phyloP scores from a whole-genome alignment of 2,888 invertebrate genomes.

The Hirtodrosophila trivittata region DNA sequence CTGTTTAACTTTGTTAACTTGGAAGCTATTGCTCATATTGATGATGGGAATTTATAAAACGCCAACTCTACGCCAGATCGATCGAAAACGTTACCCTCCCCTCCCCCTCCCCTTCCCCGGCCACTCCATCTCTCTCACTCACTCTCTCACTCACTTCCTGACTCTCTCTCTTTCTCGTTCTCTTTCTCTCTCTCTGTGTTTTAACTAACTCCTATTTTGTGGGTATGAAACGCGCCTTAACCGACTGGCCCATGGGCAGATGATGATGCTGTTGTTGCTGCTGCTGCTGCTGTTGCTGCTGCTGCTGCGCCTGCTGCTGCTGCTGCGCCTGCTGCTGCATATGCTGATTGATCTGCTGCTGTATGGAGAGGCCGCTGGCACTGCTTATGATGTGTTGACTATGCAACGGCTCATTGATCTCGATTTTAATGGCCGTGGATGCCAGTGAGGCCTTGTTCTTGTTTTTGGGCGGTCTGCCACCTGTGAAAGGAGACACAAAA shows the following conservation, averaged over 20 bases:
- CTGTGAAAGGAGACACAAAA: constrained; percentile 51
- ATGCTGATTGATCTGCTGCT: constrained; percentile 82
- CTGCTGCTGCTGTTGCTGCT: constrained; percentile 72
- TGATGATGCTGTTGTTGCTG: constrained; percentile 74
- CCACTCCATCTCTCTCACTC: constrained; percentile 12
- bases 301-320: constrained; percentile 62
- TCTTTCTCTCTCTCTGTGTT: constrained; percentile 1
- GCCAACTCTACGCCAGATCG: constrained; percentile 27
- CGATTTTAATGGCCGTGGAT: constrained; percentile 81
- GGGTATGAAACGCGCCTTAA: constrained; percentile 83
- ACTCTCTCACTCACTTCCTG: constrained; percentile 5
- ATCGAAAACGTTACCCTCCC: constrained; percentile 31
- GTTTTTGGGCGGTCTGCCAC: constrained; percentile 83
- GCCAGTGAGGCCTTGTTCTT: constrained; percentile 78
- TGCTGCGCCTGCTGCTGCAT: constrained; percentile 79
- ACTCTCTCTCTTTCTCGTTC: constrained; percentile 5
- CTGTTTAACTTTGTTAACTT: constrained; percentile 39
- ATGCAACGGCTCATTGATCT: constrained; percentile 81
- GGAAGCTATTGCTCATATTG: constrained; percentile 30
- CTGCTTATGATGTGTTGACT: constrained; percentile 81
- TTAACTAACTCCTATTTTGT: constrained; percentile 70
- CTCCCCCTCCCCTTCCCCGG: neutral
- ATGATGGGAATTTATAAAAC: constrained; percentile 15
- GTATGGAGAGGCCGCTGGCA: constrained; percentile 81
- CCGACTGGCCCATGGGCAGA: constrained; percentile 77